Evolutionary conservation across 2,888 invertebrate species (phyloP), one percentile per base, ranked within the genome.

Genomic region (Therioaphis trifolii): DNA sequence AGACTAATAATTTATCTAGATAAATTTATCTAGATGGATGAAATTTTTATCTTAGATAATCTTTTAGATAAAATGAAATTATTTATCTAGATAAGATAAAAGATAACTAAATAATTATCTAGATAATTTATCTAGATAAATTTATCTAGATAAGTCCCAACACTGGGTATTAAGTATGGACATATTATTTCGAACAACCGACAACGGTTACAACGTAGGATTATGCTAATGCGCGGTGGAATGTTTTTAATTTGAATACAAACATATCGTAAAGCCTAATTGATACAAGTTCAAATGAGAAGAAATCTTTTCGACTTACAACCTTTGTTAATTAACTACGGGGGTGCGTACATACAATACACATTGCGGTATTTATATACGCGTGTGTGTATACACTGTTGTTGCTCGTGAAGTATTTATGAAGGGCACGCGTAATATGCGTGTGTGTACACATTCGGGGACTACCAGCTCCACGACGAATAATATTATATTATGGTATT

Each of bases 211-310:
- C 49, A 72, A 58, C 58, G 58, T 72, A 14, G 21, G n/a, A 35
- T 72, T 72, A 72, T 75, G 75, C 24, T 75, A 58, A 75, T 75
- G 40, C 24, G 21, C 58, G 18, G 24, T 11, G 75, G 75, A 75
- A 75, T 61, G 75, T 58, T 58, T 75, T 75, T 75, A 75, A 75
- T 75, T 75, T 52, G 75, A 75, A 75, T 75, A 61, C 43, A 43
- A 43, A 75, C 75, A 35, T 43, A 75, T 24, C 18, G 75, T 14
- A 52, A 52, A 21, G 35, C 40, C 75, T 75, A 75, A 75, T 75
- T 75, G 75, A 75, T 75, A 63, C 63, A 29, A 63, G 55, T 40
- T 15, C 35, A 15, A 35, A 74, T 18, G 35, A 55, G 74, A 40
- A 58, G 75, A 75, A 58, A 75, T 75, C 75, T 75, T 75, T 75